Evolutionary conservation across 2,888 invertebrate species (phyloP).

Genomic region (Cephus nigrinus): DNA sequence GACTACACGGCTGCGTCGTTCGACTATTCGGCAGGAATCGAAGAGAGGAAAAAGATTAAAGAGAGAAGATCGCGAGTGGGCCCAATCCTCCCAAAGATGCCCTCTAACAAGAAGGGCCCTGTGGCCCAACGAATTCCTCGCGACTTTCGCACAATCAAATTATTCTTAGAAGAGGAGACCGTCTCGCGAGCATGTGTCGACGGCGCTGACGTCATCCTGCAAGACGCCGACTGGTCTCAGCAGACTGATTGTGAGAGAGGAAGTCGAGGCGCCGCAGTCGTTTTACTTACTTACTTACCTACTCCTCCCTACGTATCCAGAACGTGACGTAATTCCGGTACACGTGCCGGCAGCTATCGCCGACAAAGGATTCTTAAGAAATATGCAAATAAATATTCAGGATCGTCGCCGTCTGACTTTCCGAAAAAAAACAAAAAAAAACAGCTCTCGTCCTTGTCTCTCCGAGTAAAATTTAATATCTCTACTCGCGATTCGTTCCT

Average conservation of each 20-base stretch:
- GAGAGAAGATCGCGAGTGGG: conserved; percentile 20
- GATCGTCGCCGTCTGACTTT: background rate
- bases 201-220: conserved; percentile 39
- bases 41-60: conserved; percentile 17
- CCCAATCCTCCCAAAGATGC: background rate
- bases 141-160: conserved; percentile 53
- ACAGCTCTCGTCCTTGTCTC: background rate
- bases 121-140: conserved; percentile 45
- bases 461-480: background rate
- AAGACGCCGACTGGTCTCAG: conserved; percentile 21
- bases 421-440: no score
- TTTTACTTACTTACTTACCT: background rate
- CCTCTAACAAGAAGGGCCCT: background rate
- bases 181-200: conserved; percentile 39
- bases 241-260: conserved; percentile 5
- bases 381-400: background rate
- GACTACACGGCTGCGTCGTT: background rate
- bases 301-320: background rate
- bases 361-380: background rate
- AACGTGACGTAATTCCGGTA: conserved; percentile 10
- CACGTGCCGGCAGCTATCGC: background rate
- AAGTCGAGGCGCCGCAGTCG: background rate
- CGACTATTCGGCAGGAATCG: conserved; percentile 6
- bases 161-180: conserved; percentile 44
- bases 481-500: background rate